Evolutionary conservation across 2,113 vertebrate genomes (phyloP), one percentile per base, ranked within the genome.

Genomic region (Chaetodon trifascialis): DNA sequence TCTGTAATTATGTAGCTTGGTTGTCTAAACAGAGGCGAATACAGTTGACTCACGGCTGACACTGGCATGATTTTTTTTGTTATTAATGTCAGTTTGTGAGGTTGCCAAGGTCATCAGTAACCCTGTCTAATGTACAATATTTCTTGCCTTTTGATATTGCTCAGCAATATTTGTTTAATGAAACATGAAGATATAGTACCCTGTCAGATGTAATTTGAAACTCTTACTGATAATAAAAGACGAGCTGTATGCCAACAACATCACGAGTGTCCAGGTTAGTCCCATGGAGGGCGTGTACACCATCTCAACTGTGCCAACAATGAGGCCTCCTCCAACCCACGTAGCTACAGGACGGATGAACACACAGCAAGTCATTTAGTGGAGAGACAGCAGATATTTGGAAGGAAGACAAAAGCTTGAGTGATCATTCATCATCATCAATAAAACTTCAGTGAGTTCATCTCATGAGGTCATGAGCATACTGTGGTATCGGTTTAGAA

Each of bases 221-320:
- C 5, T 56, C 63, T 78, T 64, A 88, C 87, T 58, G 11, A 84
- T 5, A 25, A 82, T 25, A 23, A 89, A 84, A 7, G 77, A 55
- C 16, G 38, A 4, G 52, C 62, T 62, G 69, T 72, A 72, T 54
- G 52, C 72, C 12, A n/a, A 4, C 0, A 72, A 4, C 15, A 82
- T 14, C 1, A 71, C 0, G 1, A 62, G 0, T 0, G 52, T 19
- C 44, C 52, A 52, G 11, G 14, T 67, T 2, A 76, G 49, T 25
- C 88, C 88, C 55, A 68, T 46, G 0, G 88, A 85, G 9, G 88
- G 82, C 0, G 63, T 82, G 75, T 85, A 85, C 6, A 78, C 30
- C 71, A 84, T 75, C 75, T 89, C 88, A 16, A 65, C 14, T 19
- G 23, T 46, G 17, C 82, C 82, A 10, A 79, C 51, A 8, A 89